These are phyloP conservation scores for Agrochola lychnidis DNA, from an alignment of 2,888 invertebrate genomes.

Conservation along the genomic window DNA sequence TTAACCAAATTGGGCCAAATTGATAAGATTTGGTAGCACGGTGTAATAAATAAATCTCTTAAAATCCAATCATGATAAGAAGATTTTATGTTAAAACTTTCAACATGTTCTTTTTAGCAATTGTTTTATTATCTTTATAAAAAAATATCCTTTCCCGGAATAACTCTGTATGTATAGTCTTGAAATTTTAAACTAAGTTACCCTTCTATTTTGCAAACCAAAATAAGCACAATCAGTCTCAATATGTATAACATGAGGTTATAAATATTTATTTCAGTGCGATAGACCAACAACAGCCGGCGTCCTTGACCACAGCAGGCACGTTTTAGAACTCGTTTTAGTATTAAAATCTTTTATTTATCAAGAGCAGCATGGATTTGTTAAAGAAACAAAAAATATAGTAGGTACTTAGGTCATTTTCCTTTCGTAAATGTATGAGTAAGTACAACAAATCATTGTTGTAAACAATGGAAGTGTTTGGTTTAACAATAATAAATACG, in stretches of 20 bases:
- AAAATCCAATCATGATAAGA: not conserved
- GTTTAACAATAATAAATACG: not conserved
- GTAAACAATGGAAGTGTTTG: slow-evolving; percentile 10
- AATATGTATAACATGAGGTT: slow-evolving; percentile 4
- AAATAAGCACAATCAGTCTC: not conserved
- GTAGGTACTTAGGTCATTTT: not conserved
- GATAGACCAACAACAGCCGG: not conserved
- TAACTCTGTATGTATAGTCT: not conserved
- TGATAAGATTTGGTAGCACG: slow-evolving; percentile 25
- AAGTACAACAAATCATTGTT: not conserved
- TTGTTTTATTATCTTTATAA: not conserved
- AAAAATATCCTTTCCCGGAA: not conserved
- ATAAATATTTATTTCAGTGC: slow-evolving; percentile 30
- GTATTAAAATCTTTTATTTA: slow-evolving; percentile 10
- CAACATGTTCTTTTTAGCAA: not conserved
- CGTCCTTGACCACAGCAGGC: slow-evolving; percentile 25
- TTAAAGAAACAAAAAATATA: not conserved
- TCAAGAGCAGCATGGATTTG: not conserved
- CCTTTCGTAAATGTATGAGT: not conserved
- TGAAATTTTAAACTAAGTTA: slow-evolving; percentile 1
- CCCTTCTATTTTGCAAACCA: not conserved
- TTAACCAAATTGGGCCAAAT: slow-evolving; percentile 25
- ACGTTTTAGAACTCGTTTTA: slow-evolving; percentile 16
- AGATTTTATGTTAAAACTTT: not conserved
- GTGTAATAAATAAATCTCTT: not conserved